Base-by-base conservation (phyloP, 2,113 vertebrate species). In the Piaya cayana region DNA sequence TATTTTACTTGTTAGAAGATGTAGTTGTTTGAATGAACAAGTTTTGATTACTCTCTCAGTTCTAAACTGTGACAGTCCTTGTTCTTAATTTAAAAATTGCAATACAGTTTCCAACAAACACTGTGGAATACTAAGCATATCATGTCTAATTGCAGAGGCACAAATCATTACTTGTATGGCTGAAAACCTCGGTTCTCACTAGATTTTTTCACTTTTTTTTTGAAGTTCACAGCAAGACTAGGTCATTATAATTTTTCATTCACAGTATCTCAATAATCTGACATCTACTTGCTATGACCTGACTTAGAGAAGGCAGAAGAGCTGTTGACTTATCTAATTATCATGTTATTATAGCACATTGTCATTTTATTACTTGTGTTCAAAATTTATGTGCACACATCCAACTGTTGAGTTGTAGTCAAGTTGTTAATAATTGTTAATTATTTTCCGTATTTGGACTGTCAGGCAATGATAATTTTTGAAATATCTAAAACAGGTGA, bases 61-160 rank as follows among this genome's bases (percentile, higher is more conserved):
- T 92, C 69, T 84, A 91, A 92, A 91, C 71, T 86, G 17, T 29
- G 69, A 49, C 85, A 83, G 92, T 84, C 39, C 47, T 7, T 18
- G 39, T 67, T 91, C 52, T 72, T 83, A 75, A 77, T 97, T 94
- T 92, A 94, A 94, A 95, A 90, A 27, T 89, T 92, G 69, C 39
- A 32, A 67, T 92, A 60, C 52, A 91, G 55, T 81, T 95, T 91
- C 78, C 74, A 84, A 59, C 70, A 92, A 72, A 91, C 59, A 67
- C 74, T 5, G 2, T 60, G 74, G 65, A 93, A 74, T 11, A 75
- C 70, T 85, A 71, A 93, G 53, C 32, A 63, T 79, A 74, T 69
- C 53, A 56, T 34, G 25, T 86, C 79, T 87, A 84, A 82, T 62
- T 82, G 42, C 86, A 92, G 78, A 59, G 45, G 55, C 27, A 83